A percentile compares a stretch with the other conserved stretches of the same genome.
Evolutionary conservation across 1,140 invertebrate species (phyloP).

Genomic region (Oreohelix idahoensis): DNA sequence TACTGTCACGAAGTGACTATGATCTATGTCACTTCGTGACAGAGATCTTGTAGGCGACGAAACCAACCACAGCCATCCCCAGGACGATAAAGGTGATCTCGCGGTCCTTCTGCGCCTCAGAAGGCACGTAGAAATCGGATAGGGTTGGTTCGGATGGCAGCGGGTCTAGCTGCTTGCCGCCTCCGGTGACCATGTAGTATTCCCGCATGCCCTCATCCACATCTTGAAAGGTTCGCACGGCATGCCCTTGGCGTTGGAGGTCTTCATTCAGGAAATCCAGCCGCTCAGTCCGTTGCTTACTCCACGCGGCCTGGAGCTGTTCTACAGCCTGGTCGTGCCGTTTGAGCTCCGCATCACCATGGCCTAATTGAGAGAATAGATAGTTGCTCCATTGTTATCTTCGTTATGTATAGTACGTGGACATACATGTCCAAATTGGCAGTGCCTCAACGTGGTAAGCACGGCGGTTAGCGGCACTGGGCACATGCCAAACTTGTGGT

Average conservation of each 20-base stretch:
- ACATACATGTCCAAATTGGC: not conserved
- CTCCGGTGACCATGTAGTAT: constrained; percentile 21
- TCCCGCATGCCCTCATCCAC: constrained; percentile 37
- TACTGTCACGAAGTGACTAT: no score
- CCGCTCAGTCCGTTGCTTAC: constrained; percentile 5
- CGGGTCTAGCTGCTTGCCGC: constrained; percentile 11
- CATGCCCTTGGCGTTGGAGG: constrained; percentile 35
- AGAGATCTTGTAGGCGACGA: not conserved
- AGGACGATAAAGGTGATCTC: constrained; percentile 38
- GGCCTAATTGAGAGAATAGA: no score
- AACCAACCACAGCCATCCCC: constrained; percentile 2
- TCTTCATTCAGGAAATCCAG: constrained; percentile 40
- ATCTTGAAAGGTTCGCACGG: constrained; percentile 29
- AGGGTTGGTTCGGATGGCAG: constrained; percentile 25
- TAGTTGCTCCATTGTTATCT: no score
- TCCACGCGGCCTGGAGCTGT: constrained; percentile 17
- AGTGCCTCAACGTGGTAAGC: not conserved
- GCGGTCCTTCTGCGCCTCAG: constrained; percentile 28
- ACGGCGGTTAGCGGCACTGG: no score
- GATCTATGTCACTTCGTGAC: no score
- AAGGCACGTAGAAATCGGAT: constrained; percentile 40
- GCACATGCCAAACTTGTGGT: not conserved
- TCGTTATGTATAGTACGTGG: no score
- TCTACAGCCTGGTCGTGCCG: no score
- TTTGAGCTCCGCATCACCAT: no score